phyloP scores from a whole-genome alignment of 2,888 invertebrate species.

The Eupsilia transversa region DNA sequence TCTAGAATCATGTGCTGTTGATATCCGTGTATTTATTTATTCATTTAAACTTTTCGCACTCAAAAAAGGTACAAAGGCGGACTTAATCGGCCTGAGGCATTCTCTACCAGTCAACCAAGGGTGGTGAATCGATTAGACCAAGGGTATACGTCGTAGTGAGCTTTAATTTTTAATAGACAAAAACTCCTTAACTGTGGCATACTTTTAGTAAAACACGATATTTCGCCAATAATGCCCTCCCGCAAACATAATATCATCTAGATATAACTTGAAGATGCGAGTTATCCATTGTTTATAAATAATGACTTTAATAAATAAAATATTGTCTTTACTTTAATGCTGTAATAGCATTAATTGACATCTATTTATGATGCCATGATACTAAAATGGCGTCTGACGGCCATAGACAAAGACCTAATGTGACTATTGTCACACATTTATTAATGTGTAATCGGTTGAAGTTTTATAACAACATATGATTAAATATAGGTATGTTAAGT shows the following conservation, averaged over 20 bases:
- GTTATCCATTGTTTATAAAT: conserved; percentile 10
- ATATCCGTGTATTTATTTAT: too few relatives aligned
- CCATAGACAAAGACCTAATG: conserved; percentile 51
- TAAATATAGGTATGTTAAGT: conserved; percentile 6
- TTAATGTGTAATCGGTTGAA: conserved; percentile 25
- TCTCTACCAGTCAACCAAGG: too few relatives aligned
- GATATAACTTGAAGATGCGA: background rate
- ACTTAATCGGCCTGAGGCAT: too few relatives aligned
- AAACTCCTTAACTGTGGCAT: background rate
- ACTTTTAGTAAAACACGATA: background rate
- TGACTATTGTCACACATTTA: conserved; percentile 41
- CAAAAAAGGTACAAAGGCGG: too few relatives aligned
- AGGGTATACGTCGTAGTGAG: background rate
- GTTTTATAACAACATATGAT: conserved; percentile 1
- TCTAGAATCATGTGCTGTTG: too few relatives aligned
- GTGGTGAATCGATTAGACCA: too few relatives aligned
- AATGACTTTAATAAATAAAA: conserved; percentile 3
- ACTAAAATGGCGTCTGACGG: conserved; percentile 46
- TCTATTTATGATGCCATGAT: conserved; percentile 44
- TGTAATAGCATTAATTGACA: conserved; percentile 48
- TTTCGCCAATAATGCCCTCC: background rate
- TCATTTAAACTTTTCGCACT: too few relatives aligned
- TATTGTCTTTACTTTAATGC: background rate
- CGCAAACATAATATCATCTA: background rate
- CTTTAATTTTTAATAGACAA: background rate